A percentile compares a stretch with the other conserved stretches of the same genome.
Evolutionary conservation across 1,140 invertebrate species (phyloP).

Genomic region (Varroa destructor): DNA sequence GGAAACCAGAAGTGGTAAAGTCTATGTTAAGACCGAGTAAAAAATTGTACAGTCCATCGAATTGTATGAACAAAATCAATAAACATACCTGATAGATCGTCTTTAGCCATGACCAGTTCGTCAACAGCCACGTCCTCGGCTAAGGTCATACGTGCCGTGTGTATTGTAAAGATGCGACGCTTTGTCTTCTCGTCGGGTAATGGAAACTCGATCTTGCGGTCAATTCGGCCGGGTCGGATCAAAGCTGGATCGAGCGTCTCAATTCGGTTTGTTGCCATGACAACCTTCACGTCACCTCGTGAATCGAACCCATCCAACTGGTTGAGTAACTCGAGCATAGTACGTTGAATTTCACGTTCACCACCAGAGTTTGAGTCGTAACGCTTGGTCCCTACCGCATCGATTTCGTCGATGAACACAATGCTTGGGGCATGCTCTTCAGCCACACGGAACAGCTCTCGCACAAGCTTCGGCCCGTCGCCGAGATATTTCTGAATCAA

Average conservation of each 20-base stretch:
- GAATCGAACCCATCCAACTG: conserved; percentile 98
- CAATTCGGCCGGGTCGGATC: conserved; percentile 95
- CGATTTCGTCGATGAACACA: conserved; percentile 99
- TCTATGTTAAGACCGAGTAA: no score
- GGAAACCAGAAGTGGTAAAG: no score
- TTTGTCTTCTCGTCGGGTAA: conserved; percentile 99
- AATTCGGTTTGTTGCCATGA: conserved; percentile 99
- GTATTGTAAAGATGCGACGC: conserved; percentile 91
- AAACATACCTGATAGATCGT: conserved; percentile 77
- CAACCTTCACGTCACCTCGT: conserved; percentile 83
- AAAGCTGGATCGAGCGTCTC: conserved; percentile 97
- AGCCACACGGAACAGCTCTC: conserved; percentile 93
- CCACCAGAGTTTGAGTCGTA: conserved; percentile 99
- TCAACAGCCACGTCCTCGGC: conserved; percentile 93
- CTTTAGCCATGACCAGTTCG: conserved; percentile 96
- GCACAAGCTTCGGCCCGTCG: conserved; percentile 94
- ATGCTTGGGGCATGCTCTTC: conserved; percentile 99
- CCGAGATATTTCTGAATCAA: conserved; percentile 98
- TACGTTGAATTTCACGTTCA: conserved; percentile 97
- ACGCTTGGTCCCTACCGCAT: conserved; percentile 96
- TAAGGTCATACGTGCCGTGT: conserved; percentile 94
- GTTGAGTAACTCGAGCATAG: conserved; percentile 97
- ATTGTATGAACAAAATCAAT: neutral
- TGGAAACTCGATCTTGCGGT: conserved; percentile 98
- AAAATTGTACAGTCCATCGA: no score